A percentile compares a stretch with the other conserved stretches of the same genome.
Conservation (phyloP, 2,888 invertebrate genomes). For the Anthrax anthrax region DNA sequence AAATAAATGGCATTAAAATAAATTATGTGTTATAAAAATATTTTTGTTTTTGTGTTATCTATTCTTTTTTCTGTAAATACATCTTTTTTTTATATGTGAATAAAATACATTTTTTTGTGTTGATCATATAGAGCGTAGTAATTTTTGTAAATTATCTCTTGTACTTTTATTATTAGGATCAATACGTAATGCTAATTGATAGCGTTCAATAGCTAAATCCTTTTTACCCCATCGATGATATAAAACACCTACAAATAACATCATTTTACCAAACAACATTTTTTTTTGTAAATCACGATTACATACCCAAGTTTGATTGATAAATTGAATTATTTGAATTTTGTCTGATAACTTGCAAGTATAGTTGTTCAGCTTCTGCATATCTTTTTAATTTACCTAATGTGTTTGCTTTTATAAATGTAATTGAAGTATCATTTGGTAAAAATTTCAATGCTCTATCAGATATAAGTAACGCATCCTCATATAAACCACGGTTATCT, state of each 20-base stretch:
- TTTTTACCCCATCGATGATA: constrained; percentile 83
- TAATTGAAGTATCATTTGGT: constrained; percentile 59
- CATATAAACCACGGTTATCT: constrained; percentile 56
- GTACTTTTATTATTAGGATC: constrained; percentile 57
- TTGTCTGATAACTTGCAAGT: constrained; percentile 56
- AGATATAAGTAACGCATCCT: constrained; percentile 57
- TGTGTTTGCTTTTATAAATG: constrained; percentile 80
- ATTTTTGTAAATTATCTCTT: constrained; percentile 49
- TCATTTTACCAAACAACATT: not conserved
- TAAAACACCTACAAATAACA: constrained; percentile 51
- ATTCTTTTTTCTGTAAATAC: too few species aligned
- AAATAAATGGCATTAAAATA: too few species aligned
- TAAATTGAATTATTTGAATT: constrained; percentile 62
- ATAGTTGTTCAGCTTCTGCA: constrained; percentile 65
- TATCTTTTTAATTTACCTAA: constrained; percentile 70
- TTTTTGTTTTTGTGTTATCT: too few species aligned
- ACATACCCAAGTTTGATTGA: constrained; percentile 74
- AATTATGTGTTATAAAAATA: too few species aligned
- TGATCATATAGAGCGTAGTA: constrained; percentile 19
- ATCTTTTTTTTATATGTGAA: too few species aligned
- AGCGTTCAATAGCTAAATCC: constrained; percentile 56
- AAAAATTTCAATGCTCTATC: constrained; percentile 53
- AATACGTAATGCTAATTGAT: constrained; percentile 56
- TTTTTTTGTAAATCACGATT: not conserved
- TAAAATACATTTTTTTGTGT: too few species aligned